Conservation (phyloP, 2,113 vertebrate species). For the Lichenostomus cassidix region DNA sequence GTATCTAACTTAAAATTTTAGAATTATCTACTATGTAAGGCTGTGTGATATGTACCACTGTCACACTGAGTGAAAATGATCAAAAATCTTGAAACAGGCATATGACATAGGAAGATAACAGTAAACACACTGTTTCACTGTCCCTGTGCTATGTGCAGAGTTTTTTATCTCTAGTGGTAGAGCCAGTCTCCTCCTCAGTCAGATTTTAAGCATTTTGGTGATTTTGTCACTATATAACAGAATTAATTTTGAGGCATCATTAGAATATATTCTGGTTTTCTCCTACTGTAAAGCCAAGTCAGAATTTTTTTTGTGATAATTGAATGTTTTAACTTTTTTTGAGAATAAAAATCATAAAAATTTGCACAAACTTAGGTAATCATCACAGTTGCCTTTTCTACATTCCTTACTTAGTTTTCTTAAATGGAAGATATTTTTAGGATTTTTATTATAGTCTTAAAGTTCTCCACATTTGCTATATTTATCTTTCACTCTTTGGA, state of each 20-base stretch:
- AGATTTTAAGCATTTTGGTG: neutral
- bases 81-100: neutral
- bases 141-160: neutral
- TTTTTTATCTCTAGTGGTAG: neutral
- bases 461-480: neutral
- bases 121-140: neutral
- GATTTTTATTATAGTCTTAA: neutral
- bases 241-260: neutral
- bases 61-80: neutral
- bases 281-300: neutral
- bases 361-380: neutral
- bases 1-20: neutral
- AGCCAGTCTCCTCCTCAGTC: neutral
- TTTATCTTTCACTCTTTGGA: neutral
- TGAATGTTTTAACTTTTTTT: neutral
- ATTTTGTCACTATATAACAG: neutral
- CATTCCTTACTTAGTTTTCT: neutral
- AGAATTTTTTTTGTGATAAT: neutral
- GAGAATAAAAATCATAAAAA: neutral
- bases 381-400: neutral
- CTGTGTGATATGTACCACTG: neutral
- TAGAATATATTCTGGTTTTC: neutral
- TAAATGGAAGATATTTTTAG: neutral
- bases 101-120: neutral
- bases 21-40: neutral